Percentiles rank a stretch among this genome's conserved stretches.
Evolutionary conservation across 2,113 vertebrate genomes (phyloP).

Genomic region (Leptobrachium ailaonicum): DNA sequence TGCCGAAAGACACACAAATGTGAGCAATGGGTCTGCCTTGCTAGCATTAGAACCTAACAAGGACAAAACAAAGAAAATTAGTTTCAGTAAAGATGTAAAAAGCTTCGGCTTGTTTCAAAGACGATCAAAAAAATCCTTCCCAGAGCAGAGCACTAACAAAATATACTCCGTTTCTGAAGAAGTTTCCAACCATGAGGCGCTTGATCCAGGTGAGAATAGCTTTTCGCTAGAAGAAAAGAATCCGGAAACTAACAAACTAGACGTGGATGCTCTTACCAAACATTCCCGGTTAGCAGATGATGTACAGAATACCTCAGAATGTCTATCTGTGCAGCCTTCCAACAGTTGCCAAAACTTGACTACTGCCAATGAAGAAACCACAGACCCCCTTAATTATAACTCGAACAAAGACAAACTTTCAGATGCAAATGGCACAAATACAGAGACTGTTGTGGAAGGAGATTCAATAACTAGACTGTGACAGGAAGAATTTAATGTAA

Average conservation of each 20-base stretch:
- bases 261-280: slow-evolving; percentile 58
- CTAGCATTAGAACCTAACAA: slow-evolving; percentile 61
- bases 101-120: slow-evolving; percentile 74
- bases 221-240: slow-evolving; percentile 60
- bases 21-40: slow-evolving; percentile 72
- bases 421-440: slow-evolving; percentile 45
- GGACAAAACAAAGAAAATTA: slow-evolving; percentile 70
- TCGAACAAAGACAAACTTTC: slow-evolving; percentile 32
- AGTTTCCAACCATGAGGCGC: slow-evolving; percentile 64
- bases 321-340: slow-evolving; percentile 54
- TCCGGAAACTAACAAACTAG: slow-evolving; percentile 58
- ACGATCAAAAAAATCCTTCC: slow-evolving; percentile 65
- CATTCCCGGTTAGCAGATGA: slow-evolving; percentile 49
- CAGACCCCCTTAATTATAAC: slow-evolving; percentile 53
- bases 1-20: slow-evolving; percentile 58
- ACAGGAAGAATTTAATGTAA: slow-evolving; percentile 50
- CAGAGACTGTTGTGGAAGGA: slow-evolving; percentile 63
- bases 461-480: slow-evolving; percentile 74
- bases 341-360: slow-evolving; percentile 54
- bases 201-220: slow-evolving; percentile 60
- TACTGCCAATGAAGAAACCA: slow-evolving; percentile 55
- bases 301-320: slow-evolving; percentile 48
- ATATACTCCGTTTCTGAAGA: slow-evolving; percentile 82
- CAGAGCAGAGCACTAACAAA: slow-evolving; percentile 66
- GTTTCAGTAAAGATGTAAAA: slow-evolving; percentile 70